These are phyloP conservation scores for Cnemophilus loriae DNA, from an alignment of 2,113 vertebrate species.

Conservation along the genomic window DNA sequence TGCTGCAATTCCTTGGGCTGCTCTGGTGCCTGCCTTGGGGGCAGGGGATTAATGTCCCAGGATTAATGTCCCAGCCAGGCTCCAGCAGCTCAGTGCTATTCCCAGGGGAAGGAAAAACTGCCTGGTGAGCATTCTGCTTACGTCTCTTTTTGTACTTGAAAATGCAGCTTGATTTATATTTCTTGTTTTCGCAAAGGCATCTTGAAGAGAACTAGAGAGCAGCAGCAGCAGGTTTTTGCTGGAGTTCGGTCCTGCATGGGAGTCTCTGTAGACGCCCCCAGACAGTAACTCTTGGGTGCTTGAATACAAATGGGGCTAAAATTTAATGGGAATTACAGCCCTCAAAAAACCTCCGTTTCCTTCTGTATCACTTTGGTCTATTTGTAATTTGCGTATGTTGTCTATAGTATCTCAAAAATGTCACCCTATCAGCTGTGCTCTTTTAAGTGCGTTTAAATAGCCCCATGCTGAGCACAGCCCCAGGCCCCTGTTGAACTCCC, in stretches of 20 bases:
- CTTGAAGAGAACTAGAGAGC: not conserved
- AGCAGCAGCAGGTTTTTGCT: not conserved
- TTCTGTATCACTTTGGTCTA: not conserved
- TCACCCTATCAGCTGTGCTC: fast-evolving
- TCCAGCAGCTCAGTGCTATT: not conserved
- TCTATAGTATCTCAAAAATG: not conserved
- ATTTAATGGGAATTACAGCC: too few species aligned
- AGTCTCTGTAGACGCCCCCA: not conserved
- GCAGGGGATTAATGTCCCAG: not conserved
- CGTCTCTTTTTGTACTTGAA: not conserved
- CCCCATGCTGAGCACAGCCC: fast-evolving
- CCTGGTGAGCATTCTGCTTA: not conserved
- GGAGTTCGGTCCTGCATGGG: not conserved
- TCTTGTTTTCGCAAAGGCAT: not conserved
- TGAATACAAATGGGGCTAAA: not conserved
- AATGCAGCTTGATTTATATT: not conserved
- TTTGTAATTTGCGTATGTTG: not conserved
- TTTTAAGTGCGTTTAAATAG: not conserved
- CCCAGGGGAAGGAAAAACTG: not conserved
- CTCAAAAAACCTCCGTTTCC: not conserved
- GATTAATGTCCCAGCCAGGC: not conserved
- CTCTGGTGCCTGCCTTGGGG: not conserved
- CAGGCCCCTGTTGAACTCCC: not conserved
- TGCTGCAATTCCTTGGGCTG: constrained; percentile 29
- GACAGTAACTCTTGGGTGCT: not conserved